Base-by-base conservation (phyloP, 1,140 invertebrate species). In the Bombyx mandarina region DNA sequence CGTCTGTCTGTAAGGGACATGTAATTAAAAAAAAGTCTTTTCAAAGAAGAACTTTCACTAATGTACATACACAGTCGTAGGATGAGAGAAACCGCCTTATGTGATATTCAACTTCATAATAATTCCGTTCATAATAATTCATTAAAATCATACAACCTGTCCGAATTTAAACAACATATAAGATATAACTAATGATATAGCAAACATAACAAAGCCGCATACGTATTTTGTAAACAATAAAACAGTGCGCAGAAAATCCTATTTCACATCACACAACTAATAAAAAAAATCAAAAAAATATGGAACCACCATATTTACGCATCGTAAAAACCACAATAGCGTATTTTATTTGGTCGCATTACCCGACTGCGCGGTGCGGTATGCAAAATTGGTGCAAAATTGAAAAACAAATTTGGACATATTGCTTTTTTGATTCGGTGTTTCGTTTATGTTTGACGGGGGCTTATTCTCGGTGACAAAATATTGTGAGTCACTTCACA, bases 371-470 rank as follows among this genome's bases (percentile, higher is more conserved):
- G 72, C 66, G 69, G 67, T 61, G 45, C 70, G 66, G 80, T 82
- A 85, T 83, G 82, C 77, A 86, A 85, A 86, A 86, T 86, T 85
- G 83, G 77, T 83, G 72, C 68, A 79, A 82, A 85, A 86, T 86
- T 86, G 83, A 86, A 86, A 86, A 83, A 85, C 80, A 85, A 86
- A 86, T 85, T 85, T 77, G 80, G 79, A 81, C 80, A 82, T 86
- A 86, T 86, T 86, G 82, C 79, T 79, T 83, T 80, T 86, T 85
- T 83, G 76, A 79, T 80, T 75, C 26, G 26, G 26, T 5, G 26
- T 35, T 35, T 35, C 26, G 26, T 35, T 35, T 35, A 35, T 35
- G 26, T 35, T 35, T 35, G 26, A 35, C 26, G 26, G 26, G 26
- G 26, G 1, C 26, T 35, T 35, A 35, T 35, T 35, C 26, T 35